These are phyloP conservation scores for Phataginus tricuspis DNA, from an alignment of 2,797 vertebrate genomes.

Conservation along the genomic window DNA sequence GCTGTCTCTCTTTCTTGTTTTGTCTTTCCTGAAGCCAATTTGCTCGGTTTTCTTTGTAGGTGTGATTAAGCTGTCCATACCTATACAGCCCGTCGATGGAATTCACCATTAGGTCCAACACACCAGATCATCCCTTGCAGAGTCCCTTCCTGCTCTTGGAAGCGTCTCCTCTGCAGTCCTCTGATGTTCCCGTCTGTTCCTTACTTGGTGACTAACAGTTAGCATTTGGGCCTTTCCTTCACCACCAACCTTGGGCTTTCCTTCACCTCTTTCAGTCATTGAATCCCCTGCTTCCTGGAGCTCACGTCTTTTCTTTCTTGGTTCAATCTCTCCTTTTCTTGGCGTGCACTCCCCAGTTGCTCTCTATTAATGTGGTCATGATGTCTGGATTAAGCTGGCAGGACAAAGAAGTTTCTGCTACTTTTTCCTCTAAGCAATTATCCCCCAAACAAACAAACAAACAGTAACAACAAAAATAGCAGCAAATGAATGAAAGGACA, in stretches of 20 bases:
- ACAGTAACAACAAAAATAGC: neutral
- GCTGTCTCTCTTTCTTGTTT: neutral
- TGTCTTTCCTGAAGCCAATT: neutral
- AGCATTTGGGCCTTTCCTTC: neutral
- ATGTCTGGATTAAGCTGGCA: neutral
- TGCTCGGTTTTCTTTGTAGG: neutral
- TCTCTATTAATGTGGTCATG: neutral
- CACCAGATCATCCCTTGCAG: neutral
- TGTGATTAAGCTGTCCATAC: neutral
- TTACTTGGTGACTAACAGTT: neutral
- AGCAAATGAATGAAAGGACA: neutral
- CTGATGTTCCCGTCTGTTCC: too few species aligned
- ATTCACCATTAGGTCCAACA: neutral
- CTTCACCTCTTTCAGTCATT: neutral
- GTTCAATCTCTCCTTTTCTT: neutral
- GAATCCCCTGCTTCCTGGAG: neutral
- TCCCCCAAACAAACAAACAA: neutral
- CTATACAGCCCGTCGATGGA: neutral
- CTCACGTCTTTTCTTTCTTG: neutral
- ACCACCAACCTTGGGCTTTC: neutral
- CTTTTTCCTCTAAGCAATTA: neutral
- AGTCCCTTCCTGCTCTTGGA: neutral
- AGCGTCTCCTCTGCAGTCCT: neutral
- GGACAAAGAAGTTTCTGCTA: neutral
- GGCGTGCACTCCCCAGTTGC: neutral